These are phyloP conservation scores for Leucozona laternaria DNA, from an alignment of 2,888 invertebrate species.

Conservation along the genomic window DNA sequence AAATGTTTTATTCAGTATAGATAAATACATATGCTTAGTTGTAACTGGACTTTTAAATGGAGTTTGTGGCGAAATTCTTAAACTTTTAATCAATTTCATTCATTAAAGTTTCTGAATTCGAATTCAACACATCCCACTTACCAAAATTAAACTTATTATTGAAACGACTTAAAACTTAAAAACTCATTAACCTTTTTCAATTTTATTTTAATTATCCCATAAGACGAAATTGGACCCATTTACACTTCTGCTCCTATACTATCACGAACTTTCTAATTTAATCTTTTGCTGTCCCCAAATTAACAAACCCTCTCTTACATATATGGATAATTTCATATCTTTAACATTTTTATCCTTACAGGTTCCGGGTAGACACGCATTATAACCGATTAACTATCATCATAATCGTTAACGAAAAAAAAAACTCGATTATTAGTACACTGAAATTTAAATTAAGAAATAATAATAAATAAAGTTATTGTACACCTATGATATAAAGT, in stretches of 20 bases:
- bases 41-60: neutral
- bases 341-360: neutral
- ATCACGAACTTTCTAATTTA: neutral
- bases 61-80: no score
- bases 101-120: no score
- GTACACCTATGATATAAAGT: neutral
- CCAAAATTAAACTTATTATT: no score
- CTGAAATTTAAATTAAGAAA: neutral
- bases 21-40: no score
- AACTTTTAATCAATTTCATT: no score
- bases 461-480: neutral
- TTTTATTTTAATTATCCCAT: no score
- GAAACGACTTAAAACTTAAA: no score
- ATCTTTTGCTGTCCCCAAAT: neutral
- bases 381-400: neutral
- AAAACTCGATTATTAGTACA: neutral
- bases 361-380: neutral
- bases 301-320: neutral
- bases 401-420: neutral
- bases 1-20: constrained; percentile 1
- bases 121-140: no score
- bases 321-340: neutral
- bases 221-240: no score
- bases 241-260: neutral
- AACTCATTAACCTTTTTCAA: no score